A percentile compares a stretch with the other conserved stretches of the same genome.
Evolutionary conservation across 2,888 invertebrate genomes (phyloP).

Genomic region (Acleris sparsana): DNA sequence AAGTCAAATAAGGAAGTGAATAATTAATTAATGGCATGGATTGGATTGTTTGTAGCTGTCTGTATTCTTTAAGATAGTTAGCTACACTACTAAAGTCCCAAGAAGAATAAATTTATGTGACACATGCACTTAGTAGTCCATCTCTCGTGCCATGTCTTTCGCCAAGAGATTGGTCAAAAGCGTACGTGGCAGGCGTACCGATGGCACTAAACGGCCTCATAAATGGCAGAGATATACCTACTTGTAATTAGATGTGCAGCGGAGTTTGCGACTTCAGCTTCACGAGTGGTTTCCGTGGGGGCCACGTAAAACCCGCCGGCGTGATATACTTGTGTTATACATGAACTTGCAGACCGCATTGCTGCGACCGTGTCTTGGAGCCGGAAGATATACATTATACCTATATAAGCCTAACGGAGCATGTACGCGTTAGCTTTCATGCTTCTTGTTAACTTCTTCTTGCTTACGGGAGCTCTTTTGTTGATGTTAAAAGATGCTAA

Average conservation of each 20-base stretch:
- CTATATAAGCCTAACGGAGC: conserved; percentile 2
- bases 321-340: conserved; percentile 25
- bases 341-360: conserved; percentile 12
- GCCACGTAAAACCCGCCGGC: conserved; percentile 9
- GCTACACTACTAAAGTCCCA: too few species aligned
- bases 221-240: conserved; percentile 13
- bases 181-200: conserved; percentile 7
- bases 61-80: too few species aligned
- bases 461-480: conserved; percentile 10
- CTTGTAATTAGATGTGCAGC: conserved; percentile 26
- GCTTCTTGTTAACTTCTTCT: not conserved
- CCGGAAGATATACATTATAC: conserved; percentile 2
- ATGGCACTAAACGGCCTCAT: conserved; percentile 12
- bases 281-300: conserved; percentile 16
- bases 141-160: conserved; percentile 1
- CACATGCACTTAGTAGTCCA: too few species aligned
- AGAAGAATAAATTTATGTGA: too few species aligned
- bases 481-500: not conserved
- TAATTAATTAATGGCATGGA: too few species aligned
- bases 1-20: too few species aligned
- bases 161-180: conserved; percentile 14
- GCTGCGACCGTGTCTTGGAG: not conserved
- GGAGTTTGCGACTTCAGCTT: conserved; percentile 20
- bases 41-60: too few species aligned
- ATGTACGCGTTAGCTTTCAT: conserved; percentile 11